A percentile compares a stretch with the other conserved stretches of the same genome.
These are phyloP conservation scores for Coleophora flavipennella DNA, from an alignment of 2,888 invertebrate genomes.

Conservation along the genomic window DNA sequence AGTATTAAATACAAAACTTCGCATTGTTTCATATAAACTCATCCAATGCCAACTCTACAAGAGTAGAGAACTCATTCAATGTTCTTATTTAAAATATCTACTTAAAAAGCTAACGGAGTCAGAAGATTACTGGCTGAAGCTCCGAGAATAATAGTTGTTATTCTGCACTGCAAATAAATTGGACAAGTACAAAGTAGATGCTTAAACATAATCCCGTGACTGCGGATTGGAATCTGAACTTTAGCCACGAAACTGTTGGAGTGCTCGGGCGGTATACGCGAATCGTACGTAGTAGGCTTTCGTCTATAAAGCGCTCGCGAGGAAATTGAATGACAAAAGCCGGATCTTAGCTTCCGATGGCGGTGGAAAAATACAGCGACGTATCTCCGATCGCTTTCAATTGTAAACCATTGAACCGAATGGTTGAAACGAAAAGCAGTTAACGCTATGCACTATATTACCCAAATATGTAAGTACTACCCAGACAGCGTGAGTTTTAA, in stretches of 20 bases:
- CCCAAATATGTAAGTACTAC: no score
- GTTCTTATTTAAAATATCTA: constrained; percentile 14
- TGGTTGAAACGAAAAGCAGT: no score
- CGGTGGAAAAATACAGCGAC: neutral
- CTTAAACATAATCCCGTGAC: constrained; percentile 11
- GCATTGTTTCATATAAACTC: constrained; percentile 1
- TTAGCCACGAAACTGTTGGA: constrained; percentile 5
- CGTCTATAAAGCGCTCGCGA: constrained; percentile 15
- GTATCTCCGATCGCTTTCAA: constrained; percentile 8
- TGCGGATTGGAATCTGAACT: constrained; percentile 16
- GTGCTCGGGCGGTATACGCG: constrained; percentile 20
- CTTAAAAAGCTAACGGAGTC: constrained; percentile 15
- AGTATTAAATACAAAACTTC: neutral
- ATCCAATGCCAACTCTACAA: constrained; percentile 2
- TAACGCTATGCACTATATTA: no score
- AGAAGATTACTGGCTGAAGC: constrained; percentile 18
- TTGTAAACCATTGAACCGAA: no score
- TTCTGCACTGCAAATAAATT: constrained; percentile 25
- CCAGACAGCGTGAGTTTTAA: no score
- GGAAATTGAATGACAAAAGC: constrained; percentile 31
- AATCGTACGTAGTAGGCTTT: constrained; percentile 18
- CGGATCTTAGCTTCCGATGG: constrained; percentile 8
- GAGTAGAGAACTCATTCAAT: constrained; percentile 4
- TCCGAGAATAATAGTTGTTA: constrained; percentile 23
- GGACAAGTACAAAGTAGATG: constrained; percentile 13